These are phyloP conservation scores for Amphipyra tragopoginis DNA, from an alignment of 2,888 invertebrate genomes.

Conservation along the genomic window DNA sequence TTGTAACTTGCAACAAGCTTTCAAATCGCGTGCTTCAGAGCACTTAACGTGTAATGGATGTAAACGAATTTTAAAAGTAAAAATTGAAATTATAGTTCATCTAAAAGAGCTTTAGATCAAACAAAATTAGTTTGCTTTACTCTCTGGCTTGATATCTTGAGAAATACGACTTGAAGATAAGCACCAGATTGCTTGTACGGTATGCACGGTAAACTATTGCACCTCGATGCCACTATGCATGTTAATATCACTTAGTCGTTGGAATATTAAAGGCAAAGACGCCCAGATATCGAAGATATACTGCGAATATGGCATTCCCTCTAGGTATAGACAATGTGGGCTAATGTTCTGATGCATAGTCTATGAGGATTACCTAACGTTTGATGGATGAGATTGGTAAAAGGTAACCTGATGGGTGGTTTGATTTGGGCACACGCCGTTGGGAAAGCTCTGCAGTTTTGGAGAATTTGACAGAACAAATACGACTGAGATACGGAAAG, in stretches of 20 bases:
- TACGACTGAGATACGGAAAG: too few species aligned
- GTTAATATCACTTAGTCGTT: slow-evolving; percentile 40
- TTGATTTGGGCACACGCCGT: not conserved
- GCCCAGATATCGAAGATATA: slow-evolving; percentile 8
- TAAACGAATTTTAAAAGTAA: too few species aligned
- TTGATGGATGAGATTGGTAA: slow-evolving; percentile 19
- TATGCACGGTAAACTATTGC: slow-evolving; percentile 7
- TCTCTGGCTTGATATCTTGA: not conserved
- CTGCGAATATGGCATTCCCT: not conserved
- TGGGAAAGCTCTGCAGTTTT: not conserved
- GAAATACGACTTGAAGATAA: not conserved
- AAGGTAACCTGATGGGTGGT: slow-evolving; percentile 32
- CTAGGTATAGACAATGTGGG: not conserved
- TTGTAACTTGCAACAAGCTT: too few species aligned
- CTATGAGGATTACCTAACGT: slow-evolving; percentile 1
- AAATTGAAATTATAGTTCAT: too few species aligned
- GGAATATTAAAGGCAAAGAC: slow-evolving; percentile 11
- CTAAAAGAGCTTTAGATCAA: not conserved
- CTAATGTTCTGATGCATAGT: slow-evolving; percentile 22
- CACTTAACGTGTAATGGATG: too few species aligned
- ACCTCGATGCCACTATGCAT: slow-evolving; percentile 8
- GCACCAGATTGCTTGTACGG: not conserved
- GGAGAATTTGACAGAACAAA: too few species aligned
- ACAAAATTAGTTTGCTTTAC: not conserved
- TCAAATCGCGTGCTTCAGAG: too few species aligned